Percentiles rank a stretch among this genome's conserved stretches.
Evolutionary conservation across 1,140 invertebrate genomes (phyloP).

Genomic region (Leptestheria dahalacensis): DNA sequence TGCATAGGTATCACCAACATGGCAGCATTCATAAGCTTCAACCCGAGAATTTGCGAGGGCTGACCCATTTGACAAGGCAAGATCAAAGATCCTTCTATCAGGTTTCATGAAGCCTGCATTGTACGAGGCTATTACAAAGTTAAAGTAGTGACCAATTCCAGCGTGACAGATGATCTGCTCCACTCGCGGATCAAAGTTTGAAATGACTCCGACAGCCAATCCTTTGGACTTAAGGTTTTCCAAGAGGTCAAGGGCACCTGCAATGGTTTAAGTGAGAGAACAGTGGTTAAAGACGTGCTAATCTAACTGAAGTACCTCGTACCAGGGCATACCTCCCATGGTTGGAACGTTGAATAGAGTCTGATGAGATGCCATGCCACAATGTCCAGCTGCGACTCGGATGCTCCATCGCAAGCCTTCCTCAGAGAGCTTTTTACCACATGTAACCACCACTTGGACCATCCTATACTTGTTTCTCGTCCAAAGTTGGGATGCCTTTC

Average conservation of each 20-base stretch:
- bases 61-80: constrained; percentile 35
- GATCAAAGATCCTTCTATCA: constrained; percentile 49
- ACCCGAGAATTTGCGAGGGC: constrained; percentile 21
- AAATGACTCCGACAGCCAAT: constrained; percentile 56
- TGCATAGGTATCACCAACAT: constrained; percentile 59
- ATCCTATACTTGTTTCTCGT: constrained; percentile 42
- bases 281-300: too few species aligned
- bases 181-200: constrained; percentile 74
- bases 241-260: constrained; percentile 36
- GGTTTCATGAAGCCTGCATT: constrained; percentile 58
- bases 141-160: constrained; percentile 49
- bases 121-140: constrained; percentile 66
- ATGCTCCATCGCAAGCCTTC: constrained; percentile 20
- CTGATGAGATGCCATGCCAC: constrained; percentile 40
- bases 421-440: constrained; percentile 48
- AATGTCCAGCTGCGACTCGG: constrained; percentile 22
- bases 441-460: constrained; percentile 64
- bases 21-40: constrained; percentile 46
- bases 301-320: too few species aligned
- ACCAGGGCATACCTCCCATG: constrained; percentile 52
- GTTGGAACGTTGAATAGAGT: constrained; percentile 44
- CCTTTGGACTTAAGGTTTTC: constrained; percentile 33
- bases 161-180: constrained; percentile 45
- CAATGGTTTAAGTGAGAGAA: too few species aligned
- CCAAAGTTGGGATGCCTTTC: constrained; percentile 66